Percentiles rank a stretch among this genome's conserved stretches.
These are phyloP conservation scores for Synergus gifuensis DNA, from an alignment of 2,888 invertebrate species.

Conservation along the genomic window DNA sequence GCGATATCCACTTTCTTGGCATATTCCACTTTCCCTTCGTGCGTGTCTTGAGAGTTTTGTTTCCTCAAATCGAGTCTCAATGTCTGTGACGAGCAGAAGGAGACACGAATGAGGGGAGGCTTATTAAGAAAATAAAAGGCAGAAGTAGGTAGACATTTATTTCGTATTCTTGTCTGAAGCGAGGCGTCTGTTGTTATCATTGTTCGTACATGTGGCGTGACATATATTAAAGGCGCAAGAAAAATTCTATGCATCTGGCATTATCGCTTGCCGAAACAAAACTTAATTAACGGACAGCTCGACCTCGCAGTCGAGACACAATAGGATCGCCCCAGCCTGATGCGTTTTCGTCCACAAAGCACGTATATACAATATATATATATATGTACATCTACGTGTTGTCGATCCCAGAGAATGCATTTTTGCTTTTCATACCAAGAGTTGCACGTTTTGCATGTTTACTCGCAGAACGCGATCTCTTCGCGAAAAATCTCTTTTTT, in stretches of 20 bases:
- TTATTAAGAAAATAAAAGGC: constrained; percentile 42
- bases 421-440: constrained; percentile 51
- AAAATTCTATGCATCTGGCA: constrained; percentile 54
- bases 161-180: constrained; percentile 46
- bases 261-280: constrained; percentile 61
- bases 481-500: constrained; percentile 44
- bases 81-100: constrained; percentile 24
- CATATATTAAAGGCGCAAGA: constrained; percentile 39
- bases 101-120: constrained; percentile 26
- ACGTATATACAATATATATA: constrained; percentile 41
- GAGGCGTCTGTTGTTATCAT: constrained; percentile 42
- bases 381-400: constrained; percentile 45
- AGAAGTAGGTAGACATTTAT: constrained; percentile 45
- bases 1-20: not conserved
- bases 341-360: constrained; percentile 51
- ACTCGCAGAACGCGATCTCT: constrained; percentile 49
- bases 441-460: constrained; percentile 32
- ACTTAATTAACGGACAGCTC: constrained; percentile 67
- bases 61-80: constrained; percentile 11
- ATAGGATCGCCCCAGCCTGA: constrained; percentile 58
- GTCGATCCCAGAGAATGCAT: constrained; percentile 56
- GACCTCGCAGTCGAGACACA: constrained; percentile 62
- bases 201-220: constrained; percentile 44
- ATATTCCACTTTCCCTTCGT: not conserved
- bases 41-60: not conserved